Conservation (phyloP, 37 sponge, comb jelly and placozoan species). For the Bolinopsis microptera region DNA sequence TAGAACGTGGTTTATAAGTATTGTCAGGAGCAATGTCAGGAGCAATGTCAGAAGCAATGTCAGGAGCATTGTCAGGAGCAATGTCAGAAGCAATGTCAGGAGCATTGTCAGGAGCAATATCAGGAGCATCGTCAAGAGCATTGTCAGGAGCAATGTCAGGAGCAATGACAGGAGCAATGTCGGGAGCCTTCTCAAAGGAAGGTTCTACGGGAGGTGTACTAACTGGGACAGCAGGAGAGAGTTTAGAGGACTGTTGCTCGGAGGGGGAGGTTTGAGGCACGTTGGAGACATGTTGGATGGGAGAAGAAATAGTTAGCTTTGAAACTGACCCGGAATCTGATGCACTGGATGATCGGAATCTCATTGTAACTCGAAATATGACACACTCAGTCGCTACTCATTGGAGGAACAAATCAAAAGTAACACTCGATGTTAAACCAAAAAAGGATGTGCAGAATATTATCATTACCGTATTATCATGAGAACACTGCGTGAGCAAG, state of each 20-base stretch:
- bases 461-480: too few relatives aligned
- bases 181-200: neutral
- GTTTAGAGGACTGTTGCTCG: neutral
- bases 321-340: neutral
- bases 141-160: neutral
- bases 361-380: too few relatives aligned
- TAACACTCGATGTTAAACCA: too few relatives aligned
- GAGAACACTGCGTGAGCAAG: too few relatives aligned
- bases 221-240: too few relatives aligned
- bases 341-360: neutral
- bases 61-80: neutral
- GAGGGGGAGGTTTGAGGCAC: neutral
- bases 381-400: too few relatives aligned
- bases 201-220: neutral
- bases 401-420: too few relatives aligned
- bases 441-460: too few relatives aligned
- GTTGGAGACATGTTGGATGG: neutral
- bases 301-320: neutral
- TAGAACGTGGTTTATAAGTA: neutral
- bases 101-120: neutral
- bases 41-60: neutral
- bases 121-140: neutral
- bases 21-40: neutral
- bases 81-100: neutral
- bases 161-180: neutral